Conservation (phyloP, 2,888 invertebrate species). For the Dryobota labecula region DNA sequence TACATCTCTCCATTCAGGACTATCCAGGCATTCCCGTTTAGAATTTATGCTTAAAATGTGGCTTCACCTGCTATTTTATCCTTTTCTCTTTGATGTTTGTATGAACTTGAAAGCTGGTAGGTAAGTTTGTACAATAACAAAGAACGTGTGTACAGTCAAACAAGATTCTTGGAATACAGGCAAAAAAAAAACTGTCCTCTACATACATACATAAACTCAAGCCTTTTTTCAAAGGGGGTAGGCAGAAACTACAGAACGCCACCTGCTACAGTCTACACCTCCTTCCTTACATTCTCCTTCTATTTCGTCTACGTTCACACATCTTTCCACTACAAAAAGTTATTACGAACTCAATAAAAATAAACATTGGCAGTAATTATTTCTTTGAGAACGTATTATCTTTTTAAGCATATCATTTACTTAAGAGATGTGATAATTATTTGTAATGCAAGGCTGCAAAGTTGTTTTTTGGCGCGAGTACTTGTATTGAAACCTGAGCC, state of each 20-base stretch:
- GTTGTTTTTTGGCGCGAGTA: too few species aligned
- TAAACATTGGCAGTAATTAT: not conserved
- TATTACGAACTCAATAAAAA: not conserved
- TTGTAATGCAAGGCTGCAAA: too few species aligned
- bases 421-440: too few species aligned
- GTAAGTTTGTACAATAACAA: not conserved
- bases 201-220: not conserved
- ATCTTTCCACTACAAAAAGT: not conserved
- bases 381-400: too few species aligned
- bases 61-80: conserved; percentile 36
- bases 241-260: too few species aligned
- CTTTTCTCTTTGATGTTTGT: conserved; percentile 29
- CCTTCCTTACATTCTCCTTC: not conserved
- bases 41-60: conserved; percentile 49
- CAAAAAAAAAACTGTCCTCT: not conserved
- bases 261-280: not conserved
- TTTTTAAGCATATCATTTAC: not conserved
- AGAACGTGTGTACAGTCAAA: too few species aligned
- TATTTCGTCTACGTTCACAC: not conserved
- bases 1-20: conserved; percentile 37
- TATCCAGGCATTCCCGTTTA: conserved; percentile 27
- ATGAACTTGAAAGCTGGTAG: not conserved
- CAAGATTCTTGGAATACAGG: not conserved
- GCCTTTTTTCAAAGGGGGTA: too few species aligned
- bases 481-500: too few species aligned